Base-by-base conservation (phyloP, 2,888 invertebrate species). In the Drosophila conformis region DNA sequence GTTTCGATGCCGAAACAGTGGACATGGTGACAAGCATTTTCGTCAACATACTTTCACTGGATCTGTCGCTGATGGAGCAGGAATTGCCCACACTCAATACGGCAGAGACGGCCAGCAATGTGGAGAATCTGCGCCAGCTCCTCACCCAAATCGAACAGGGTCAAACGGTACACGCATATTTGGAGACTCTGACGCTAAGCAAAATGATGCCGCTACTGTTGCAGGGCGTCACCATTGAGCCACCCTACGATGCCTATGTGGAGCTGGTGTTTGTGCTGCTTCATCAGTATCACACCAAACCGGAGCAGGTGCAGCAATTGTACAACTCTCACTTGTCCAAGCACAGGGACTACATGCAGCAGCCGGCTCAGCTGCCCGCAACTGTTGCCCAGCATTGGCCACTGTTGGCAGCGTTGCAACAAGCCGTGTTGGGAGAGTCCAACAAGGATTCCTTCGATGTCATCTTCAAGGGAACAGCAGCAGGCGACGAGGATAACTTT, bases 111-210 rank as follows among this genome's bases (percentile, higher is more conserved):
- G 75, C 76, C 38, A 62, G 68, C 42, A 76, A 85, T 51, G 74
- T 67, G 2, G 77, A 77, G 15, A 91, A 91, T 64, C 57, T 92
- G 7, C 77, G 87, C 38, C 81, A 87, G 38, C 78, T 94, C 1
- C 91, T 94, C 46, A 86, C 92, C 48, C 93, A 93, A 65, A 92
- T 94, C 31, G 93, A 93, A 57, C 91, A 91, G 60, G 92, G 92
- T 10, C 78, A 91, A 6, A 90, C 92, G 0, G 90, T 93, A 10
- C 91, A 93, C 60, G 93, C 91, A 0, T 91, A 91, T 69, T 80
- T 92, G 13, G 93, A 93, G 62, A 83, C 87, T 0, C 66, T 91
- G 36, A 88, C 92, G 1, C 78, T 94, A 40, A 87, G 94, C 70
- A 87, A 94, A 25, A 90, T 93, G 38, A 85, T 92, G 83, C 88